Conservation (phyloP, 2,888 invertebrate genomes). For the Auanema freiburgensis region DNA sequence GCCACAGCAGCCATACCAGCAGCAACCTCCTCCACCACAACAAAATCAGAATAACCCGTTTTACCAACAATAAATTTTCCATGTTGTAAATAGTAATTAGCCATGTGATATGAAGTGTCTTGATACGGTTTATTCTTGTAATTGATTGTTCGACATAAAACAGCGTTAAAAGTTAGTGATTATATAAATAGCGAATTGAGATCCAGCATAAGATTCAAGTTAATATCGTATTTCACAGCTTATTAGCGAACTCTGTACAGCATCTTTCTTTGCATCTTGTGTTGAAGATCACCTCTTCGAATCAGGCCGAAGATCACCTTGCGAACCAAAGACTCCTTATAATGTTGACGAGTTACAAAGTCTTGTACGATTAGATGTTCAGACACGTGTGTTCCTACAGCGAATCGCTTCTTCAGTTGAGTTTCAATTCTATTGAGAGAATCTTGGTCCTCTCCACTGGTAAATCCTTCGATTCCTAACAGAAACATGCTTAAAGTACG, state of each 20-base stretch:
- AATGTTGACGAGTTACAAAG: constrained; percentile 74
- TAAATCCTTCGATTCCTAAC: constrained; percentile 93
- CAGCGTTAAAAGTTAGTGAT: too few relatives aligned
- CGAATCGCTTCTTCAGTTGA: constrained; percentile 79
- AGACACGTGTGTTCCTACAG: constrained; percentile 69
- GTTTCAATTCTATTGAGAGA: constrained; percentile 85
- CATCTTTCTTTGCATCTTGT: constrained; percentile 94
- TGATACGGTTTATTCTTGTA: too few relatives aligned
- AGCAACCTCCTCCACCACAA: too few relatives aligned
- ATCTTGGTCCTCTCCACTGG: constrained; percentile 90
- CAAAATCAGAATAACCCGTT: too few relatives aligned
- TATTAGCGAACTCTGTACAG: constrained; percentile 81
- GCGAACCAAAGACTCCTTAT: constrained; percentile 80
- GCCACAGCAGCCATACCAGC: too few relatives aligned
- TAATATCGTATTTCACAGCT: neutral
- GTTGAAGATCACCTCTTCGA: constrained; percentile 89
- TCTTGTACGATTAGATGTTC: constrained; percentile 91
- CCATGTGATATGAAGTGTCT: too few relatives aligned
- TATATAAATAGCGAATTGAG: too few relatives aligned
- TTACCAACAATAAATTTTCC: too few relatives aligned
- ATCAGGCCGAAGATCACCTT: constrained; percentile 94
- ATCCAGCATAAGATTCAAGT: neutral
- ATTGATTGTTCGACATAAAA: too few relatives aligned
- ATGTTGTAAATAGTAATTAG: too few relatives aligned
- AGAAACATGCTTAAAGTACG: neutral